Evolutionary conservation across 2,888 invertebrate genomes (phyloP).

Genomic region (Melipona bicolor): DNA sequence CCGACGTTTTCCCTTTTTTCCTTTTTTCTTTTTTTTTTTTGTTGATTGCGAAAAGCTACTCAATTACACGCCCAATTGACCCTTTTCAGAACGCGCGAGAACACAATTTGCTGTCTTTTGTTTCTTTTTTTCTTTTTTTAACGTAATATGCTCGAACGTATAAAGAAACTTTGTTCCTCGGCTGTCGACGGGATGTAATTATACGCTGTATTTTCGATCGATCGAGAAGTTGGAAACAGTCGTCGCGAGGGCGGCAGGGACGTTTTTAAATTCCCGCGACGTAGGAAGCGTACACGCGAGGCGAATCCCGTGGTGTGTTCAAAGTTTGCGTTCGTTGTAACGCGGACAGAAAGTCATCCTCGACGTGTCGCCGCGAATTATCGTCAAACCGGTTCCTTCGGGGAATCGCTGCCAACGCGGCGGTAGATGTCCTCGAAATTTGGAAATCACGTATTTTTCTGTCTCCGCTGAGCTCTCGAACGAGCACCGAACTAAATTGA

Average conservation of each 20-base stretch:
- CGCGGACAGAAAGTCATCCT: slow-evolving; percentile 1
- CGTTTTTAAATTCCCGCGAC: not conserved
- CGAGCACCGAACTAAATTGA: too few species aligned
- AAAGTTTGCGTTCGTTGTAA: not conserved
- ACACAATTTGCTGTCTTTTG: not conserved
- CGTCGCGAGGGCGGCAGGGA: too few species aligned
- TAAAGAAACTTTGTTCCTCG: not conserved
- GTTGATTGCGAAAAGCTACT: slow-evolving; percentile 4
- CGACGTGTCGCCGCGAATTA: slow-evolving; percentile 13
- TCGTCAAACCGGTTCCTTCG: not conserved
- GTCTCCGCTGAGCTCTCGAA: too few species aligned
- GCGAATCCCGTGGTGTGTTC: not conserved
- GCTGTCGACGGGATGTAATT: not conserved
- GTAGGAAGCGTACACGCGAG: not conserved
- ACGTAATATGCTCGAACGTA: not conserved
- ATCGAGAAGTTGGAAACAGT: not conserved
- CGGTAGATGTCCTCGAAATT: not conserved
- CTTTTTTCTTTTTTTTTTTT: too few species aligned
- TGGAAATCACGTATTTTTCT: not conserved
- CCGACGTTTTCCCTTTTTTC: not conserved
- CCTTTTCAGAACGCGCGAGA: not conserved
- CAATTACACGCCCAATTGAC: slow-evolving; percentile 33
- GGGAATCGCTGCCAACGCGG: not conserved
- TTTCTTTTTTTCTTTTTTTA: not conserved
- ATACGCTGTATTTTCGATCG: not conserved